Evolutionary conservation across 2,113 vertebrate genomes (phyloP).

Genomic region (Corydoras sp.): DNA sequence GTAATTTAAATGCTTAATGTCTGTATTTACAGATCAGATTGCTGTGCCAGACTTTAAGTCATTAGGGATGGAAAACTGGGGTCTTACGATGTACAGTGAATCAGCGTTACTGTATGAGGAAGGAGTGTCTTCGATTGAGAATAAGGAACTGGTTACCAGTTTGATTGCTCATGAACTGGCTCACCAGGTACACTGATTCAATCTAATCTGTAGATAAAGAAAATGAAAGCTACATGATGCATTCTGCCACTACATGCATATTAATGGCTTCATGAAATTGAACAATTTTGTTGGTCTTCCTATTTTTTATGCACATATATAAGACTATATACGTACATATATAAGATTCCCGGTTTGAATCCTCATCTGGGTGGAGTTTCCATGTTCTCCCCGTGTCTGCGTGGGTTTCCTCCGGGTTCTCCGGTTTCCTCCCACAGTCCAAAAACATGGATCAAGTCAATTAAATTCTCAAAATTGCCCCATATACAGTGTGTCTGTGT

Average conservation of each 20-base stretch:
- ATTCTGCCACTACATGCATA: neutral
- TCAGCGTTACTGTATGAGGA: slow-evolving; percentile 54
- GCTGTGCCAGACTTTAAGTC: slow-evolving; percentile 60
- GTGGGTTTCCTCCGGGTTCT: too few species aligned
- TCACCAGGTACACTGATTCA: slow-evolving; percentile 58
- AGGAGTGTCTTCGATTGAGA: slow-evolving; percentile 47
- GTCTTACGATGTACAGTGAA: slow-evolving; percentile 63
- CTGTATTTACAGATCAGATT: slow-evolving; percentile 58
- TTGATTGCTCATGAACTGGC: slow-evolving; percentile 64
- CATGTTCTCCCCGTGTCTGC: too few species aligned
- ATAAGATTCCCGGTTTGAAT: too few species aligned
- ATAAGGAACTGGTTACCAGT: slow-evolving; percentile 50
- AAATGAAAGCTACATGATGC: neutral
- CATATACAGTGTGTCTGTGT: too few species aligned
- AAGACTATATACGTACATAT: too few species aligned
- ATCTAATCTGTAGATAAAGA: too few species aligned
- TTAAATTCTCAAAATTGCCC: too few species aligned
- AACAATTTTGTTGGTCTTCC: too few species aligned
- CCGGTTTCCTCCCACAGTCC: too few species aligned
- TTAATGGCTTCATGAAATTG: neutral
- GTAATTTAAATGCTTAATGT: slow-evolving; percentile 9
- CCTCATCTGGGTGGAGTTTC: too few species aligned
- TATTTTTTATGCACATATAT: too few species aligned
- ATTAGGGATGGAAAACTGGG: slow-evolving; percentile 68
- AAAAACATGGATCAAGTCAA: too few species aligned